These are phyloP conservation scores for Siniperca knerii DNA, from an alignment of 2,113 vertebrate species.

Conservation along the genomic window DNA sequence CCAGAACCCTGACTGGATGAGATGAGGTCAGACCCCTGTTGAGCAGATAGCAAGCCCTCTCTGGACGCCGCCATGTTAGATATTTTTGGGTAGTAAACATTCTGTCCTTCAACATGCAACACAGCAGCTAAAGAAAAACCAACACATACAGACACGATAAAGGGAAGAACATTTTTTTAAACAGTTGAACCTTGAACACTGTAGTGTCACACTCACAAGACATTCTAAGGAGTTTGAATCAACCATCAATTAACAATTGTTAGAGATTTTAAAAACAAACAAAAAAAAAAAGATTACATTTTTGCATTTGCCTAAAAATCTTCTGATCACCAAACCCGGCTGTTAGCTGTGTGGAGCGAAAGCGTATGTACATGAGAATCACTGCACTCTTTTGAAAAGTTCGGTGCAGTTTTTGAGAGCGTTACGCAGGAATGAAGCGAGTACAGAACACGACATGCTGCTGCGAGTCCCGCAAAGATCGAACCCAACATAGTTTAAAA, in stretches of 20 bases:
- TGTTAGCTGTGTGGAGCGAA: slow-evolving; percentile 55
- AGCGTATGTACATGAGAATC: slow-evolving; percentile 72
- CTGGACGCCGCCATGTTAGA: slow-evolving; percentile 24
- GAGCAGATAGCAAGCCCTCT: slow-evolving; percentile 41
- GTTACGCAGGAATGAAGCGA: slow-evolving; percentile 60
- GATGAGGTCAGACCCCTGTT: slow-evolving; percentile 47
- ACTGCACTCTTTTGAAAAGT: slow-evolving; percentile 63
- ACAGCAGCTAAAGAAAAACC: slow-evolving; percentile 52
- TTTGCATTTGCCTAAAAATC: slow-evolving; percentile 68
- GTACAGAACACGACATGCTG: slow-evolving; percentile 69
- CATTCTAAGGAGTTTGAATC: slow-evolving; percentile 57
- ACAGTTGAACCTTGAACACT: slow-evolving; percentile 54
- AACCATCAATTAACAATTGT: slow-evolving; percentile 60
- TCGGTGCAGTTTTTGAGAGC: slow-evolving; percentile 56
- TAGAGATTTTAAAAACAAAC: slow-evolving; percentile 47
- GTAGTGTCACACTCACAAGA: slow-evolving; percentile 70
- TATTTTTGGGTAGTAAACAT: slow-evolving; percentile 64
- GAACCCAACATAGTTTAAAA: slow-evolving; percentile 51
- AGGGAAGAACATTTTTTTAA: slow-evolving; percentile 54
- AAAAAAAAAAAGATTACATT: slow-evolving; percentile 54
- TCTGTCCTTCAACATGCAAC: slow-evolving; percentile 70
- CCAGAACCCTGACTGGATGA: slow-evolving; percentile 56
- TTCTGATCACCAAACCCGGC: slow-evolving; percentile 60
- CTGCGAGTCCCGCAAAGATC: slow-evolving; percentile 58
- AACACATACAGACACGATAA: slow-evolving; percentile 58